Evolutionary conservation across 2,113 vertebrate species (phyloP).

Genomic region (Ammodytes dubius): DNA sequence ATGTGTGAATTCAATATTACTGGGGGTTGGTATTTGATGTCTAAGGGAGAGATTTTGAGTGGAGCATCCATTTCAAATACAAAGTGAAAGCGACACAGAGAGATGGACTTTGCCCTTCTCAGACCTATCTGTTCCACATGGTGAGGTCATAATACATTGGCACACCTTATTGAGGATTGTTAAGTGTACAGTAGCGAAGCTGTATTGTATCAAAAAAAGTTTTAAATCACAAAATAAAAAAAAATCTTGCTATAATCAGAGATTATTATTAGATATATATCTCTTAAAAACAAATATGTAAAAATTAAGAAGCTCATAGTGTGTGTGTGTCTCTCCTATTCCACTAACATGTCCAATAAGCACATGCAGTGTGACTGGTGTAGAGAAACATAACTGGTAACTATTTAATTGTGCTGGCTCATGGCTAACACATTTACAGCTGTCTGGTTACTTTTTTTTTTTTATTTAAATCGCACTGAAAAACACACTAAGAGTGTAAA

Average conservation of each 20-base stretch:
- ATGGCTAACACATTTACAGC: background rate
- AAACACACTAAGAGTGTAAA: constrained; percentile 13
- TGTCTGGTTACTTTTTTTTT: background rate
- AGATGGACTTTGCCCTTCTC: constrained; percentile 56
- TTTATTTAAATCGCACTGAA: background rate
- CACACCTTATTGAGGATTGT: background rate
- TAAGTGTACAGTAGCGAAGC: background rate
- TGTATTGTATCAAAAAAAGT: background rate
- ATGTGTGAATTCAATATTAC: background rate
- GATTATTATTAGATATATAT: background rate
- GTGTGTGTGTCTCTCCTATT: background rate
- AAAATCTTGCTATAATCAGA: background rate
- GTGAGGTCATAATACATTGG: constrained; percentile 52
- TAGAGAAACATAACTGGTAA: background rate
- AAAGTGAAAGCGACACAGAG: constrained; percentile 38
- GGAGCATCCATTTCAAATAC: constrained; percentile 14
- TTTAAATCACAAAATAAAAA: background rate
- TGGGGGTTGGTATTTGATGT: background rate
- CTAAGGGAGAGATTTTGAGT: background rate
- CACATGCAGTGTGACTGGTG: background rate
- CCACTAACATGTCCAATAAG: background rate
- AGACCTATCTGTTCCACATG: constrained; percentile 50
- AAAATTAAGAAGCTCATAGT: background rate
- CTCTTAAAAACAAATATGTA: background rate
- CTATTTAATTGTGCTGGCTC: background rate